phyloP scores from a whole-genome alignment of 2,113 vertebrate species.

The Planiliza haematocheilus region DNA sequence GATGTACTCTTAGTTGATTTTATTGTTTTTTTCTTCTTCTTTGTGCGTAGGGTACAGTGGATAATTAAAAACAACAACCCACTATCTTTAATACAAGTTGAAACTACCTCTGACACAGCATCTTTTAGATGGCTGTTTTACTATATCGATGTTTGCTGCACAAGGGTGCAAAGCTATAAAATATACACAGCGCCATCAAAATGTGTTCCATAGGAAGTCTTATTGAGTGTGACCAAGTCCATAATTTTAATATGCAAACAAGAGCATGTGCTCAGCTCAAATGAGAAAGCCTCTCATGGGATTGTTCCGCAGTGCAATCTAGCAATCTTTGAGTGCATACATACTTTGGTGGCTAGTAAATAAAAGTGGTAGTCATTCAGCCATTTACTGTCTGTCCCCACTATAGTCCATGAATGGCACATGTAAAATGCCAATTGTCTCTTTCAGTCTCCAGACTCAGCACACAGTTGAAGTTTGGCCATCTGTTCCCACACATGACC shows the following conservation, averaged over 20 bases:
- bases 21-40: constrained; percentile 45
- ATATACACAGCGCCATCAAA: constrained; percentile 20
- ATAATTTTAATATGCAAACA: constrained; percentile 24
- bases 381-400: constrained; percentile 31
- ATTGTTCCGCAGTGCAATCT: constrained; percentile 7
- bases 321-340: constrained; percentile 26
- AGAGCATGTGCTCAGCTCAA: constrained; percentile 1
- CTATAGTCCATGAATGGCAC: constrained; percentile 36
- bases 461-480: constrained; percentile 64
- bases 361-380: constrained; percentile 33
- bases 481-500: constrained; percentile 82
- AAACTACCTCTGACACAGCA: constrained; percentile 29
- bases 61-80: constrained; percentile 59
- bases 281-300: constrained; percentile 7
- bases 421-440: constrained; percentile 74
- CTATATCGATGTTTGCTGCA: background rate
- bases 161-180: constrained; percentile 13
- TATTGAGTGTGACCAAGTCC: background rate
- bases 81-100: constrained; percentile 35
- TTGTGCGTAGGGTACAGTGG: constrained; percentile 40
- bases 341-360: constrained; percentile 28
- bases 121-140: constrained; percentile 31
- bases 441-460: constrained; percentile 60
- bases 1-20: constrained; percentile 68
- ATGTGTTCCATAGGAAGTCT: constrained; percentile 4